Evolutionary conservation across 2,113 vertebrate species (phyloP), one percentile per base, ranked within the genome.

Genomic region (Aspiorhynchus laticeps): DNA sequence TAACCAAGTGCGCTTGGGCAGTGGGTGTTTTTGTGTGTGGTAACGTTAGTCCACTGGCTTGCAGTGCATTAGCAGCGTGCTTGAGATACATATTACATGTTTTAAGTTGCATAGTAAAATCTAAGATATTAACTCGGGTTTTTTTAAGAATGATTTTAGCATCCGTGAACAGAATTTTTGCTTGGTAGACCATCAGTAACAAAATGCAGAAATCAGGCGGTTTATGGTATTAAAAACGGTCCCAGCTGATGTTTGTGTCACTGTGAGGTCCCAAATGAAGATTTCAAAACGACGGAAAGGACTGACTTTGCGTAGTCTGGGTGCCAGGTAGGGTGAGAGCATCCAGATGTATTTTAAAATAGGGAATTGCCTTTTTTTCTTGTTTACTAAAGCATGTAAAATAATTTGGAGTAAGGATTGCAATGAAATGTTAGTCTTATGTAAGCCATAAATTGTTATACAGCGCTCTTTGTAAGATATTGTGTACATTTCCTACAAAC

Each of bases 281-380:
- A 94, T 94, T 93, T 91, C 92, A 90, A 94, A 93, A 93, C 93
- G 93, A 92, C 92, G 94, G 92, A 94, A 94, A 93, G 91, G 93
- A 87, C 73, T 79, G 75, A 87, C 85, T 91, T 91, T 61, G 83
- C 31, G 90, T 93, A 92, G 91, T 93, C 90, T 91, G 88, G 94
- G 91, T 91, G 91, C 92, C 94, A 95, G 95, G 94, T 95, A 94
- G 89, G 90, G 87, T 73, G 48, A 89, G 38, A 63, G 31, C 78
- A 63, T 61, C 24, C 56, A 80, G 7, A 61, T 33, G 7, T 24
- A 38, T 28, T 41, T 56, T 28, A 33, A 83, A 48, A 63, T 5
- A 41, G 33, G 51, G n/a, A 61, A 28, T 19, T 56, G 41, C 43
- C 3, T 17, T 38, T 74, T 31, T 63, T 74, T 8, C 2, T 59